These are phyloP conservation scores for Drosophila paulistorum DNA, from an alignment of 1,140 invertebrate species.

Conservation along the genomic window DNA sequence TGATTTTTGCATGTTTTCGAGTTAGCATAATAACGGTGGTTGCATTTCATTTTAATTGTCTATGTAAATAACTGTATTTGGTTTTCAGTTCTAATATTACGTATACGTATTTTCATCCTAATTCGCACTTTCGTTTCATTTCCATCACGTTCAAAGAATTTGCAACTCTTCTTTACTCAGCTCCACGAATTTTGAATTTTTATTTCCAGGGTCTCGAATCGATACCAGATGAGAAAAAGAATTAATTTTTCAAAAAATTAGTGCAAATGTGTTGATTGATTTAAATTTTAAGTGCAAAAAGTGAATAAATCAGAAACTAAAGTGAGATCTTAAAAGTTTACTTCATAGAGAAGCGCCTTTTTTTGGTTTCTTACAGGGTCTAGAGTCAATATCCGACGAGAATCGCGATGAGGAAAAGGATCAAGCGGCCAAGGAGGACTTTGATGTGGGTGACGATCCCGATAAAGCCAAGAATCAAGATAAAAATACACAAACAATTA, in stretches of 20 bases:
- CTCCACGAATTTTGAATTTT: slow-evolving; percentile 31
- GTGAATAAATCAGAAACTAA: slow-evolving; percentile 63
- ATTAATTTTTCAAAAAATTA: slow-evolving; percentile 52
- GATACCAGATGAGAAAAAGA: slow-evolving; percentile 84
- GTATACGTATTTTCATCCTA: neutral
- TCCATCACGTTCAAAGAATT: neutral
- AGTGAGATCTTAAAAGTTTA: slow-evolving; percentile 44
- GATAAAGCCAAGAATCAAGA: slow-evolving; percentile 18
- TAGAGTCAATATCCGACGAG: slow-evolving; percentile 49
- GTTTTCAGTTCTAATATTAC: neutral
- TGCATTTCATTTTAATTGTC: neutral
- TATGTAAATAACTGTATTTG: neutral
- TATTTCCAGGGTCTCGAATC: slow-evolving; percentile 84
- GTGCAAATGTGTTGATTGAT: slow-evolving; percentile 47
- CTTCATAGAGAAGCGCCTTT: slow-evolving; percentile 11
- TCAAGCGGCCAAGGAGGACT: neutral
- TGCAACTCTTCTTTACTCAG: slow-evolving; percentile 6
- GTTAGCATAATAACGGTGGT: neutral
- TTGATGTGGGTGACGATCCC: slow-evolving; percentile 32
- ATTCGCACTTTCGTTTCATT: neutral
- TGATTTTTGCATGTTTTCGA: neutral
- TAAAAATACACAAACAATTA: neutral
- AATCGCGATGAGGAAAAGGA: slow-evolving; percentile 24
- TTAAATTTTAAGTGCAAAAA: slow-evolving; percentile 73
- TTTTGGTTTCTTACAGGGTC: slow-evolving; percentile 53